Conservation (phyloP, 2,888 invertebrate species). For the Oscheius sp. region DNA sequence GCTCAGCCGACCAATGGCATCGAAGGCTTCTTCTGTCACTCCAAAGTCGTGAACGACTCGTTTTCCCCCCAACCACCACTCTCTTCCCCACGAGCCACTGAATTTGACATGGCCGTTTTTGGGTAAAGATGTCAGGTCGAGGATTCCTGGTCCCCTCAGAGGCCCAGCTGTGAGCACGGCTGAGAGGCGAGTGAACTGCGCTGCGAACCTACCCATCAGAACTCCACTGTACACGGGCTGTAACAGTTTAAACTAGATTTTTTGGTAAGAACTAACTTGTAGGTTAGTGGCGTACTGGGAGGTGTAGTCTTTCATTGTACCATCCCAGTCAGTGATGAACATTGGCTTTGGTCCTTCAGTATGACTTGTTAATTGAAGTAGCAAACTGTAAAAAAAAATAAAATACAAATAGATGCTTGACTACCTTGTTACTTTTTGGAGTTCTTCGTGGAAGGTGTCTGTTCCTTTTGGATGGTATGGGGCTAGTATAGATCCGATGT, state of each 20-base stretch:
- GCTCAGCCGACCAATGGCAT: slow-evolving; percentile 64
- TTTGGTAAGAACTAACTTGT: slow-evolving; percentile 54
- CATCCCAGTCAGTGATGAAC: slow-evolving; percentile 73
- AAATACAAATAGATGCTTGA: not conserved
- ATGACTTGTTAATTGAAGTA: not conserved
- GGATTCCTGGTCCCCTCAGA: slow-evolving; percentile 69
- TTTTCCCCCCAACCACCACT: slow-evolving; percentile 69
- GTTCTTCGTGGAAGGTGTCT: slow-evolving; percentile 50
- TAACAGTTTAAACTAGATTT: slow-evolving; percentile 26
- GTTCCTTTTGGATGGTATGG: slow-evolving; percentile 53
- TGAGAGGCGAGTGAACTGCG: slow-evolving; percentile 61
- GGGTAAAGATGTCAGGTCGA: slow-evolving; percentile 72
- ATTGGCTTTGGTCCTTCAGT: slow-evolving; percentile 43
- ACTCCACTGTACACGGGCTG: slow-evolving; percentile 72
- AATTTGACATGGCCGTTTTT: slow-evolving; percentile 69
- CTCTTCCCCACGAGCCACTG: slow-evolving; percentile 73
- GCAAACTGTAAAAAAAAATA: not conserved
- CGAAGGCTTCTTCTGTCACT: slow-evolving; percentile 66
- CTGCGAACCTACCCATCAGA: slow-evolving; percentile 67
- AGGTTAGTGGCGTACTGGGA: slow-evolving; percentile 72
- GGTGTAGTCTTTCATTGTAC: slow-evolving; percentile 73
- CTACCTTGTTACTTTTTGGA: slow-evolving; percentile 44
- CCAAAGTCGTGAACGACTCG: slow-evolving; percentile 70
- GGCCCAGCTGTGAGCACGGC: slow-evolving; percentile 73
- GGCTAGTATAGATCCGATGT: slow-evolving; percentile 51